Percentiles rank a stretch among this genome's conserved stretches.
Conservation (phyloP, 2,113 vertebrate genomes). For the Lanius collurio region DNA sequence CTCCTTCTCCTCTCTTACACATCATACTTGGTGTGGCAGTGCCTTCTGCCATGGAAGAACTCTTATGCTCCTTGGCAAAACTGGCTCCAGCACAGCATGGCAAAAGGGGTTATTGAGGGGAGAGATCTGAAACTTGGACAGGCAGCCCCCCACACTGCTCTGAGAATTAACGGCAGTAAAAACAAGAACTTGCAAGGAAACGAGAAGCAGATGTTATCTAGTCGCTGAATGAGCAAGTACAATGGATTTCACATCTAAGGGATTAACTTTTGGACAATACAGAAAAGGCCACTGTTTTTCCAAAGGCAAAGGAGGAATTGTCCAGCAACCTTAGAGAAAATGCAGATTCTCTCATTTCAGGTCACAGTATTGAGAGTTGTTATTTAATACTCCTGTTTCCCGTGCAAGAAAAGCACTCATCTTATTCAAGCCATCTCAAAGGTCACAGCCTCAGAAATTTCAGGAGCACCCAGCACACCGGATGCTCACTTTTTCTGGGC, state of each 20-base stretch:
- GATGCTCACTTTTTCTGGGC: not conserved
- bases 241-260: not conserved
- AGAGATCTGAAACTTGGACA: not conserved
- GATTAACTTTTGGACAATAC: not conserved
- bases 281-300: not conserved
- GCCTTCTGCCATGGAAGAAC: not conserved
- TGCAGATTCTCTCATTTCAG: not conserved
- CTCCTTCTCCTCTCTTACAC: rapidly evolving
- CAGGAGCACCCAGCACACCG: not conserved
- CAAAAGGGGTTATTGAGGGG: not conserved
- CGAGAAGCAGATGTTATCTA: not conserved
- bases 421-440: not conserved
- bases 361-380: not conserved
- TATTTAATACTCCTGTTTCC: not conserved
- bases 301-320: not conserved
- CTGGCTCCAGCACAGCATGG: not conserved
- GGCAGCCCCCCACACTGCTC: not conserved
- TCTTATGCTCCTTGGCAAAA: not conserved
- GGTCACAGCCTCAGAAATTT: not conserved
- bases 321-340: not conserved
- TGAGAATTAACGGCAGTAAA: not conserved
- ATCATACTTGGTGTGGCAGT: rapidly evolving
- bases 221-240: not conserved
- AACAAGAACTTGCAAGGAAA: not conserved
- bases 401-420: not conserved